These are phyloP conservation scores for Lapara coniferarum DNA, from an alignment of 2,888 invertebrate species.

Conservation along the genomic window DNA sequence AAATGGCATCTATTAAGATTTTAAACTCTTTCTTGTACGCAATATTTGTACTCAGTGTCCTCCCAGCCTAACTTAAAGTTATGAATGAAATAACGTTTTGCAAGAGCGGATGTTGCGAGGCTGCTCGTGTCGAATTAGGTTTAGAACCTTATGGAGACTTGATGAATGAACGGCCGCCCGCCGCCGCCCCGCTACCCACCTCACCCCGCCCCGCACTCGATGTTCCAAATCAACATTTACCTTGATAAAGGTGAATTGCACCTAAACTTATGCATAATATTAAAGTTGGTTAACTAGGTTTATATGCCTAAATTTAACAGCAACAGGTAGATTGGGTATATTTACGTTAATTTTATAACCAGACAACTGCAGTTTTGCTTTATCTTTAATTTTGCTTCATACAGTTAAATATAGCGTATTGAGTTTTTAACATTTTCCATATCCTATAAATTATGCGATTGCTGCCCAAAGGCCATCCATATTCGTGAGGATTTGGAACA, in stretches of 20 bases:
- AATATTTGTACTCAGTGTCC: slow-evolving; percentile 53
- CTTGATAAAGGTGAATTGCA: slow-evolving; percentile 44
- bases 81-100: slow-evolving; percentile 83
- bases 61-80: slow-evolving; percentile 64
- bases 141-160: slow-evolving; percentile 81
- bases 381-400: too few species aligned
- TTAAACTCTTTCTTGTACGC: too few species aligned
- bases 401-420: too few species aligned
- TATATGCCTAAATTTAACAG: slow-evolving; percentile 18
- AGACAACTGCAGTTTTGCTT: background rate
- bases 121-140: slow-evolving; percentile 81
- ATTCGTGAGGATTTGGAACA: too few species aligned
- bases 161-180: slow-evolving; percentile 74
- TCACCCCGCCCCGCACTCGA: slow-evolving; percentile 37
- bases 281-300: slow-evolving; percentile 18
- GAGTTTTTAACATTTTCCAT: too few species aligned
- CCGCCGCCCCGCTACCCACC: slow-evolving; percentile 44
- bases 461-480: too few species aligned
- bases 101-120: slow-evolving; percentile 84
- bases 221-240: slow-evolving; percentile 42
- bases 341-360: background rate
- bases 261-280: slow-evolving; percentile 30
- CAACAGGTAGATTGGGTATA: slow-evolving; percentile 17
- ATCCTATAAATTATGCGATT: too few species aligned
- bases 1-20: too few species aligned